phyloP scores from a whole-genome alignment of 2,113 vertebrate genomes.

The Pseudorectes ferrugineus region DNA sequence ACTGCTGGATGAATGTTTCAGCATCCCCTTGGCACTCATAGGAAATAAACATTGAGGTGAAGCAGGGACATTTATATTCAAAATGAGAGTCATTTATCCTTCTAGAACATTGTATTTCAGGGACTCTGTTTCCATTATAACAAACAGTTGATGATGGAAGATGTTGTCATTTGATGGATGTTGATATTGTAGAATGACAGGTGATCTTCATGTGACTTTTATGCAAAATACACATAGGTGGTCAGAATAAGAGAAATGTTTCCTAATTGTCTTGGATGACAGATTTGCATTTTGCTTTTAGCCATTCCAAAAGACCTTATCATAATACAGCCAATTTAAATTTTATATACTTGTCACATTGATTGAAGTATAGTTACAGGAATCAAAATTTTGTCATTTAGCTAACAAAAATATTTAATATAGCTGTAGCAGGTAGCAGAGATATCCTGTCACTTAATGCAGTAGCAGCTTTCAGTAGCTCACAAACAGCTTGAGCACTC shows the following conservation, averaged over 20 bases:
- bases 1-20: neutral
- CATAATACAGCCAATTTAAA: neutral
- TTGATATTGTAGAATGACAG: neutral
- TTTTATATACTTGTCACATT: neutral
- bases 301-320: neutral
- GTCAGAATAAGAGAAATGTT: neutral
- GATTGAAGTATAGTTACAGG: neutral
- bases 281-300: neutral
- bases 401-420: neutral
- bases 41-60: constrained; percentile 5
- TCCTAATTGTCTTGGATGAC: neutral
- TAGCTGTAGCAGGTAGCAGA: neutral
- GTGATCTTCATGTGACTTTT: neutral
- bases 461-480: neutral
- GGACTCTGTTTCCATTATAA: neutral
- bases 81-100: constrained; percentile 17
- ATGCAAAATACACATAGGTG: neutral
- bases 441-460: neutral
- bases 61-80: neutral
- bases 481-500: neutral
- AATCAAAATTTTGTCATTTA: neutral
- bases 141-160: neutral
- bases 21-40: neutral
- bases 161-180: neutral
- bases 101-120: neutral